Percentiles rank a stretch among this genome's conserved stretches.
Evolutionary conservation across 2,797 vertebrate species (phyloP).

Genomic region (Epinephelus awoara): DNA sequence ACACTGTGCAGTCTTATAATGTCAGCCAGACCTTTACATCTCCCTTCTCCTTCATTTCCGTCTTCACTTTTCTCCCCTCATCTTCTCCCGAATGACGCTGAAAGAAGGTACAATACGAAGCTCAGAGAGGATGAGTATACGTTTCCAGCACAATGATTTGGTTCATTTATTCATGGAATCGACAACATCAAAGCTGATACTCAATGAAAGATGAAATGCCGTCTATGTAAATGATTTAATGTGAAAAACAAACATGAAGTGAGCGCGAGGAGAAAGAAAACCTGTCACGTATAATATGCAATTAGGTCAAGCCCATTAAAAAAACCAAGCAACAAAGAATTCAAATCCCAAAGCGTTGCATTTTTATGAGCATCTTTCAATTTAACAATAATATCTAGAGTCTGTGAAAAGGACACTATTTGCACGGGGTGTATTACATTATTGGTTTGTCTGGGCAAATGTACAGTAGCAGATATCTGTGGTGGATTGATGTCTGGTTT

Average conservation of each 20-base stretch:
- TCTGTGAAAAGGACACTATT: constrained; percentile 3
- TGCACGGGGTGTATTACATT: constrained; percentile 11
- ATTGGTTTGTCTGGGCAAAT: constrained; percentile 27
- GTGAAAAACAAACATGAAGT: constrained; percentile 49
- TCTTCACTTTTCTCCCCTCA: constrained; percentile 15
- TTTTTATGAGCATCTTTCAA: constrained; percentile 7
- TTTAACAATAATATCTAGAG: not conserved
- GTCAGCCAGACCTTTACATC: constrained; percentile 25
- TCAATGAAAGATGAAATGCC: constrained; percentile 43
- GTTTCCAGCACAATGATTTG: constrained; percentile 19
- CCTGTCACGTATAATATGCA: constrained; percentile 35
- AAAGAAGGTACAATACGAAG: constrained; percentile 17
- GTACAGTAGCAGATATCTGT: constrained; percentile 13
- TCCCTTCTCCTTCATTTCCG: not conserved
- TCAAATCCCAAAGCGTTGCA: not conserved
- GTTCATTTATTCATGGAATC: constrained; percentile 55
- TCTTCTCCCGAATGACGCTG: constrained; percentile 28
- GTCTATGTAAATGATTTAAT: constrained; percentile 60
- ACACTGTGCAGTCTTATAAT: constrained; percentile 9
- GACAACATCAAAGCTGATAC: constrained; percentile 52
- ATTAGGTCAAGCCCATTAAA: constrained; percentile 44
- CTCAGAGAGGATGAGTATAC: not conserved
- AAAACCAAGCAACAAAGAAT: constrained; percentile 22
- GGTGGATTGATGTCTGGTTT: constrained; percentile 21
- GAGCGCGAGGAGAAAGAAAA: constrained; percentile 11